A percentile compares a stretch with the other conserved stretches of the same genome.
Conservation (phyloP, 2,888 invertebrate species). For the Drosophila niveifrons region DNA sequence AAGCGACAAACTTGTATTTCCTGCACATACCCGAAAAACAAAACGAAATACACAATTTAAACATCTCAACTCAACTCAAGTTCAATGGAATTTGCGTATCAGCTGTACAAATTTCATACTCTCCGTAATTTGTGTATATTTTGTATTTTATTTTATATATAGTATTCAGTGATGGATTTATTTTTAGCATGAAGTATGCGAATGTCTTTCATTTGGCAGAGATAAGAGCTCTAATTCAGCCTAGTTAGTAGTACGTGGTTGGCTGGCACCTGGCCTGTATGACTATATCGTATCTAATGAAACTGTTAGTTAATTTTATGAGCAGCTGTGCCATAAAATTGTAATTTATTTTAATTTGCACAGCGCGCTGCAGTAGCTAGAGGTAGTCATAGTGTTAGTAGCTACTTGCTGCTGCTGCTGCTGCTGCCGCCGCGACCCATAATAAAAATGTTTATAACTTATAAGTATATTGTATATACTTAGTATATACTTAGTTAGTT, state of each 20-base stretch:
- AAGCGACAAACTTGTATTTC: slow-evolving; percentile 70
- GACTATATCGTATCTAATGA: slow-evolving; percentile 54
- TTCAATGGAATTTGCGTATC: slow-evolving; percentile 30
- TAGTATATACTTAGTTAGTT: slow-evolving; percentile 28
- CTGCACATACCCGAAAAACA: slow-evolving; percentile 41
- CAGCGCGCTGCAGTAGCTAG: slow-evolving; percentile 27
- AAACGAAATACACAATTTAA: slow-evolving; percentile 6
- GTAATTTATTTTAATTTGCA: slow-evolving; percentile 72
- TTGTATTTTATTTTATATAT: neutral
- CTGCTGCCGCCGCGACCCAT: slow-evolving; percentile 5
- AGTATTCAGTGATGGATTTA: neutral
- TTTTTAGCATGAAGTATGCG: slow-evolving; percentile 13
- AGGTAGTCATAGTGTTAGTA: slow-evolving; percentile 8
- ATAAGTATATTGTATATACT: slow-evolving; percentile 22
- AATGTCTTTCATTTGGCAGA: neutral
- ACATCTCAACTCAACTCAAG: slow-evolving; percentile 14
- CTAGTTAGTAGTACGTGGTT: slow-evolving; percentile 37
- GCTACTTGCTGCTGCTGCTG: slow-evolving; percentile 7
- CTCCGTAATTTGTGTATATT: neutral
- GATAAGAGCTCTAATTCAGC: slow-evolving; percentile 46
- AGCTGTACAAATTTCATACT: slow-evolving; percentile 7
- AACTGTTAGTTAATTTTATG: slow-evolving; percentile 73
- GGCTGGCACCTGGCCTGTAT: slow-evolving; percentile 28
- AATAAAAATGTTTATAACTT: slow-evolving; percentile 21
- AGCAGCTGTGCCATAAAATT: slow-evolving; percentile 73